Conservation (phyloP, 1,140 invertebrate genomes). For the Carposina sasakii region DNA sequence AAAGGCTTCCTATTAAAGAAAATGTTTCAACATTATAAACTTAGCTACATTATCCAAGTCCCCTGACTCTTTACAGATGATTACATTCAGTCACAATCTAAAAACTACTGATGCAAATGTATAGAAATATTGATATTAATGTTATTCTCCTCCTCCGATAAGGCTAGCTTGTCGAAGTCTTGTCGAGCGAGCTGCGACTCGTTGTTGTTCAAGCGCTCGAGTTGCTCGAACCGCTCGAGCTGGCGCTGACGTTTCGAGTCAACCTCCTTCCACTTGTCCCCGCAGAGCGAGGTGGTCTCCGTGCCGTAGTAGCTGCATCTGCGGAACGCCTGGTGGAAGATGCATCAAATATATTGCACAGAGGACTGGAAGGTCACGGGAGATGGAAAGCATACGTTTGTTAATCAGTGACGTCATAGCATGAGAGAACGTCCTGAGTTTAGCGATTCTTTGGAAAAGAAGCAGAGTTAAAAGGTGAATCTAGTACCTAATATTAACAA, state of each 20-base stretch:
- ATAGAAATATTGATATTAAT: slow-evolving; percentile 2
- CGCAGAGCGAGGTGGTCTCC: slow-evolving; percentile 34
- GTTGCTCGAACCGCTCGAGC: background rate
- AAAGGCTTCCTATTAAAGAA: too few species aligned
- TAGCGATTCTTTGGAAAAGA: too few species aligned
- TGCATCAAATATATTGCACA: slow-evolving; percentile 8
- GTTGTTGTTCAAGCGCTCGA: background rate
- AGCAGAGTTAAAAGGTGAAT: background rate
- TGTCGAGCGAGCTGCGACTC: background rate
- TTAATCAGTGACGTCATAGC: background rate
- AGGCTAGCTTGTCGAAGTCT: background rate
- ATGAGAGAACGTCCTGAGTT: too few species aligned
- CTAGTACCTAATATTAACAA: background rate
- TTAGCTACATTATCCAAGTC: too few species aligned
- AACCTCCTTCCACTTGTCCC: slow-evolving; percentile 34
- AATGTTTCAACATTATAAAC: too few species aligned
- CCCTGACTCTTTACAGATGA: too few species aligned
- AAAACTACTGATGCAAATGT: slow-evolving; percentile 4
- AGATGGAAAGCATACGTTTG: background rate
- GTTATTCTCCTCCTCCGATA: background rate
- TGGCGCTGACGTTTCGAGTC: background rate
- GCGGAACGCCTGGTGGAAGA: slow-evolving; percentile 12
- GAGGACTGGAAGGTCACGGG: background rate
- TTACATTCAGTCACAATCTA: too few species aligned
- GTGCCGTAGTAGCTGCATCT: slow-evolving; percentile 38